These are phyloP conservation scores for Polypterus bichir DNA, from an alignment of 2,113 vertebrate genomes.

Conservation along the genomic window DNA sequence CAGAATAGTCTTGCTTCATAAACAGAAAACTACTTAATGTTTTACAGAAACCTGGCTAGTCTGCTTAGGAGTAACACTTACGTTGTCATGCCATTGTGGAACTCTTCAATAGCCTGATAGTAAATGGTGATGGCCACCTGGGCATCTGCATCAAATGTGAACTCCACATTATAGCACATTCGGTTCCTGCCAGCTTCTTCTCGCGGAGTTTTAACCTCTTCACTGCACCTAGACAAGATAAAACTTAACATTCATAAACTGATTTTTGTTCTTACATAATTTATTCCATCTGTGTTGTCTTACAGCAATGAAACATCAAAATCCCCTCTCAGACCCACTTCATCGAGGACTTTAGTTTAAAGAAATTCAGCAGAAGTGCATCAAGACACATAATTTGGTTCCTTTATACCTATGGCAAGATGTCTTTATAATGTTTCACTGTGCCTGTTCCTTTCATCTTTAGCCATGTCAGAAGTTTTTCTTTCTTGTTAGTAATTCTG, in stretches of 20 bases:
- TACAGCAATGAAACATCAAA: too few species aligned
- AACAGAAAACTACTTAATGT: neutral
- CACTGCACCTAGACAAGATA: constrained; percentile 56
- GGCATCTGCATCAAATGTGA: constrained; percentile 85
- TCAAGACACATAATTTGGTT: too few species aligned
- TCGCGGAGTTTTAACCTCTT: constrained; percentile 73
- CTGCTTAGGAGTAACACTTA: constrained; percentile 38
- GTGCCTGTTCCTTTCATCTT: too few species aligned
- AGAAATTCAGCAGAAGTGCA: too few species aligned
- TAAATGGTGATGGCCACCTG: constrained; percentile 93
- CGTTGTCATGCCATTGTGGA: constrained; percentile 83
- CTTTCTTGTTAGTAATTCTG: too few species aligned
- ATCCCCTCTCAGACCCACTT: too few species aligned
- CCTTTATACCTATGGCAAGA: too few species aligned
- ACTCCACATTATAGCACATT: constrained; percentile 87
- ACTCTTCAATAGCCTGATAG: constrained; percentile 91
- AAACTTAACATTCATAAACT: neutral
- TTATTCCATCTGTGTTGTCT: too few species aligned
- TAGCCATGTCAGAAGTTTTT: too few species aligned
- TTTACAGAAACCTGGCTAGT: neutral
- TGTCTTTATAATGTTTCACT: too few species aligned
- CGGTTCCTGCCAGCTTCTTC: constrained; percentile 62
- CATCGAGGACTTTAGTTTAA: too few species aligned
- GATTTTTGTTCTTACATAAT: neutral
- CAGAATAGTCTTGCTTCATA: neutral